A percentile compares a stretch with the other conserved stretches of the same genome.
Conservation (phyloP, 2,797 vertebrate species). For the Malacoctenus gilli region DNA sequence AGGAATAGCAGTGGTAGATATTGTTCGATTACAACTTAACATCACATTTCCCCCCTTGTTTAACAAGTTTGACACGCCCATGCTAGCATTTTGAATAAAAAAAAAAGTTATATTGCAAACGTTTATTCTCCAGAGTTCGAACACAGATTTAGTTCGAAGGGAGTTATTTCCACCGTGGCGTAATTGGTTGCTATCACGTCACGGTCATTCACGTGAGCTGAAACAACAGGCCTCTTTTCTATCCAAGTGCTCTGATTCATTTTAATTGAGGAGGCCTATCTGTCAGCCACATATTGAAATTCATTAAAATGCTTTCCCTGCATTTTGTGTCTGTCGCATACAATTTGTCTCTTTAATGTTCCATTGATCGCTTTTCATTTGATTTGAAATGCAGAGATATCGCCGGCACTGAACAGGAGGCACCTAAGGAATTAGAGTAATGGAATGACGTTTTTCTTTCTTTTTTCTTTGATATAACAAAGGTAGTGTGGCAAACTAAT, state of each 20-base stretch:
- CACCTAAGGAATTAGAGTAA: constrained; percentile 79
- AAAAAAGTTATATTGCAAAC: too few species aligned
- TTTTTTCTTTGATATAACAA: constrained; percentile 60
- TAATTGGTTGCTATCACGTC: too few species aligned
- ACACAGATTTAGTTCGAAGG: too few species aligned
- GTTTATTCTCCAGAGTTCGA: too few species aligned
- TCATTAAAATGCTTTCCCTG: constrained; percentile 69
- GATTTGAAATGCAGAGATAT: constrained; percentile 76
- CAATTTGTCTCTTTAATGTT: constrained; percentile 74
- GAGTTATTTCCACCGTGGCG: too few species aligned
- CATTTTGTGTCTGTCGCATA: constrained; percentile 62
- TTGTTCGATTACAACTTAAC: too few species aligned
- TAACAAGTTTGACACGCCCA: too few species aligned
- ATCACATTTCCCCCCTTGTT: too few species aligned
- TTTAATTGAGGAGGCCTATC: constrained; percentile 71
- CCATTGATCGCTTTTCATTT: constrained; percentile 78
- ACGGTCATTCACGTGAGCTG: constrained; percentile 24
- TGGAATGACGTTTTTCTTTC: constrained; percentile 57
- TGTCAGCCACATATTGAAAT: constrained; percentile 61
- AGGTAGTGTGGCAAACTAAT: constrained; percentile 73
- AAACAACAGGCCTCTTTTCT: constrained; percentile 56
- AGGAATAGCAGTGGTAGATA: too few species aligned
- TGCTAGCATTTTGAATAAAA: too few species aligned
- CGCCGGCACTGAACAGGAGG: constrained; percentile 51
- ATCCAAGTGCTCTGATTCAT: constrained; percentile 55